Conservation (phyloP, 2,888 invertebrate genomes). For the Pinctada fucata region DNA sequence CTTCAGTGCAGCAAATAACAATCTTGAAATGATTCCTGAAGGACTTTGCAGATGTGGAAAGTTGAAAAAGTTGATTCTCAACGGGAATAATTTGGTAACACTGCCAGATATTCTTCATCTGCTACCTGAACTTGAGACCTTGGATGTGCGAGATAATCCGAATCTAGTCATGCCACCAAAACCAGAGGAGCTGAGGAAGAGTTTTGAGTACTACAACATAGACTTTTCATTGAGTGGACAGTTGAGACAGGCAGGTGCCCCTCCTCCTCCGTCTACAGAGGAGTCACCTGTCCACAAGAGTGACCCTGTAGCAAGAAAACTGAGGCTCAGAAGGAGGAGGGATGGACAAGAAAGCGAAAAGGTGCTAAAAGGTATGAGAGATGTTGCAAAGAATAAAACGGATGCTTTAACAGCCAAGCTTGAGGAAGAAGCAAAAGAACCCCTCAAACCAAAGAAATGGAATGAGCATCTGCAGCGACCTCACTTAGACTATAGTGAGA, state of each 20-base stretch:
- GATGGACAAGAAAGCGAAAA: constrained; percentile 73
- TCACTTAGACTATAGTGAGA: constrained; percentile 96
- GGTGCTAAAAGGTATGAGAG: constrained; percentile 85
- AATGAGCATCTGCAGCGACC: constrained; percentile 97
- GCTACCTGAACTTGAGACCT: constrained; percentile 81
- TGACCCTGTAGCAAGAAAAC: constrained; percentile 96
- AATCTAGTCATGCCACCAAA: constrained; percentile 98
- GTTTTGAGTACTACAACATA: constrained; percentile 93
- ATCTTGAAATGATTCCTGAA: constrained; percentile 98
- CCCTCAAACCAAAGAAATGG: constrained; percentile 90
- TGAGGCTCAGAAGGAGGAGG: constrained; percentile 87
- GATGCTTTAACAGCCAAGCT: constrained; percentile 54
- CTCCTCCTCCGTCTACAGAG: constrained; percentile 77
- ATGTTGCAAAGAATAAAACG: constrained; percentile 86
- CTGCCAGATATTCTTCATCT: constrained; percentile 98
- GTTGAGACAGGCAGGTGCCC: constrained; percentile 92
- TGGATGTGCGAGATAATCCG: constrained; percentile 94
- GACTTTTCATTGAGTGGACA: constrained; percentile 99
- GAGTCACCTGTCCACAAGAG: constrained; percentile 78
- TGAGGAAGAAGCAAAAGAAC: constrained; percentile 53
- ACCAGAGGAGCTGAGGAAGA: constrained; percentile 86
- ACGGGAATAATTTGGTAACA: constrained; percentile 95
- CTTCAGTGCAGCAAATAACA: constrained; percentile 96
- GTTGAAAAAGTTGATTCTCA: constrained; percentile 93
- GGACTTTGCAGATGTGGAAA: constrained; percentile 95